Base-by-base conservation (phyloP, 2,797 vertebrate genomes). In the Protosalanx chinensis region DNA sequence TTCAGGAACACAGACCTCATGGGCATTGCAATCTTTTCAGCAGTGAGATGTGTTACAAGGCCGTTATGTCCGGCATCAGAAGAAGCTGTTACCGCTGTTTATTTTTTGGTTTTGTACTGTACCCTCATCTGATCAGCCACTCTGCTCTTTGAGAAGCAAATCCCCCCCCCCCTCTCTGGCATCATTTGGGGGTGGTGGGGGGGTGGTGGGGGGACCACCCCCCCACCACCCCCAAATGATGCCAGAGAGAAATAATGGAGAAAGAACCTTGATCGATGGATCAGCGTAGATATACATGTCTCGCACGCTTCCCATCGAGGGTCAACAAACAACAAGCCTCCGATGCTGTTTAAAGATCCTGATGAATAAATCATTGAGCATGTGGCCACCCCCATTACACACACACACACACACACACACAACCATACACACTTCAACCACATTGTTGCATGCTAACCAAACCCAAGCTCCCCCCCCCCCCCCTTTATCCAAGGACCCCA, bases 301-400 rank as follows among this genome's bases (percentile, higher is more conserved):
- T 81, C 72, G 79, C 65, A 71, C 56, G 46, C 71, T 78, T 72
- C 78, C 69, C 57, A 62, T 64, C 56, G 75, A 76, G 82, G 85
- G 85, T 88, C 87, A 87, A 78, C 81, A 87, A 86, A 86, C 86
- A 92, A 91, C 85, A 92, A 59, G 86, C 81, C 29, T 73, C 88
- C 87, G 91, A 89, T 91, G 92, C 91, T 93, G 92, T 89, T 93
- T 94, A 91, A 86, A 85, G 90, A 91, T 86, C 85, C 90, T 92
- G 92, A 95, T 96, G 93, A 97, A 96, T 97, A 96, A 98, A 95
- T 94, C 92, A 95, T 90, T 82, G 71, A 81, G 77, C 60, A 76
- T 72, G 67, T 76, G 79, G 72, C 76, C 59, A 51, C 59, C 56
- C 16, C 32, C 65, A n/a, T 69, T 23, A 60, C 53, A 64, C n/a